A percentile compares a stretch with the other conserved stretches of the same genome.
phyloP scores from a whole-genome alignment of 2,888 invertebrate species.

The Eudemis profundana region DNA sequence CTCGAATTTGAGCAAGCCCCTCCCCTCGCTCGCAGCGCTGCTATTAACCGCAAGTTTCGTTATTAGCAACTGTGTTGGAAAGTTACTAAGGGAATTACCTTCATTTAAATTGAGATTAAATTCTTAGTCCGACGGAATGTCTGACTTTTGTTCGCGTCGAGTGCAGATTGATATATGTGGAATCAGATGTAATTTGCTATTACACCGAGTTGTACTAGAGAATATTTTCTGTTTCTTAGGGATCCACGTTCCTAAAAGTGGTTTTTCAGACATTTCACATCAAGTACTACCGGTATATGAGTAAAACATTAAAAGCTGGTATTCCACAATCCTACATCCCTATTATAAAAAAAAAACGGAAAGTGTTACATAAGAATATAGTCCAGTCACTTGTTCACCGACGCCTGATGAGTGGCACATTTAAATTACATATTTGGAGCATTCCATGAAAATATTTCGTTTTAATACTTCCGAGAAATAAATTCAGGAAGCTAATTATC shows the following conservation, averaged over 20 bases:
- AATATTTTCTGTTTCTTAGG: not conserved
- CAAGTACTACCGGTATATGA: not conserved
- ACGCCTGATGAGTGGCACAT: too few species aligned
- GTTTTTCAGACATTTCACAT: not conserved
- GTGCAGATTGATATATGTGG: slow-evolving; percentile 35
- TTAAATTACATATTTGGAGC: too few species aligned
- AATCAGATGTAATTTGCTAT: slow-evolving; percentile 27
- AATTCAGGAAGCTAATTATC: too few species aligned
- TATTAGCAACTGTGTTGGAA: slow-evolving; percentile 81
- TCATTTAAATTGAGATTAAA: slow-evolving; percentile 82
- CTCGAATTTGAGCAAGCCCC: slow-evolving; percentile 67
- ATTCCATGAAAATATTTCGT: too few species aligned
- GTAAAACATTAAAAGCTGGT: too few species aligned
- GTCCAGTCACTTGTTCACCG: too few species aligned
- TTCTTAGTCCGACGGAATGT: slow-evolving; percentile 74
- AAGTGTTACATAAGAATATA: too few species aligned
- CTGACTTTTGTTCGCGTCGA: slow-evolving; percentile 46
- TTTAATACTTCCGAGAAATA: too few species aligned
- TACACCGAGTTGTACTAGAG: slow-evolving; percentile 7
- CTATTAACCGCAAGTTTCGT: slow-evolving; percentile 71
- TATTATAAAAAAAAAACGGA: too few species aligned
- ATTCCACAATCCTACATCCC: too few species aligned
- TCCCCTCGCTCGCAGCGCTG: slow-evolving; percentile 47
- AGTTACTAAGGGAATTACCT: slow-evolving; percentile 80
- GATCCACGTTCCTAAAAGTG: not conserved